Conservation (phyloP, 2,113 vertebrate species). For the Seriola rivoliana region DNA sequence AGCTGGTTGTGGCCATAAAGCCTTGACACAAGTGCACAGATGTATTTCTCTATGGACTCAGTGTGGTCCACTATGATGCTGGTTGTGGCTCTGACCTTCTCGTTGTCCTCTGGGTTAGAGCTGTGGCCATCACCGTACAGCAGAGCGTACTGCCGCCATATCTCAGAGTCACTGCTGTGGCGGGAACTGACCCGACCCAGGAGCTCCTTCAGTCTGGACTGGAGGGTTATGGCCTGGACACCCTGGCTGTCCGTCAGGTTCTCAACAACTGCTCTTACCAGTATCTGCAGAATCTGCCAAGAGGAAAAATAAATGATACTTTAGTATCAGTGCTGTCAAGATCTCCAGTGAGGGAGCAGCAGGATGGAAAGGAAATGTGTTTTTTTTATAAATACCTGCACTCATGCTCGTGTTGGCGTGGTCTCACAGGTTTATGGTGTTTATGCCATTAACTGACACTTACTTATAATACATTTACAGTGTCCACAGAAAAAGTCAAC, state of each 20-base stretch:
- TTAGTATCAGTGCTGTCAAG: background rate
- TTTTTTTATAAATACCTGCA: too few species aligned
- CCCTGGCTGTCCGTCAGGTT: slow-evolving; percentile 86
- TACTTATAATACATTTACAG: too few species aligned
- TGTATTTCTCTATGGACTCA: background rate
- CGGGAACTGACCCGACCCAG: slow-evolving; percentile 92
- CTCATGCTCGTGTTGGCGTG: too few species aligned
- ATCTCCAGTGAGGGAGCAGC: too few species aligned
- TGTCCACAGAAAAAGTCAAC: too few species aligned
- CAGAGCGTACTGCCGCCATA: slow-evolving; percentile 92
- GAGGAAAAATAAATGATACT: background rate
- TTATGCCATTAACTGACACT: too few species aligned
- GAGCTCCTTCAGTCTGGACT: slow-evolving; percentile 89
- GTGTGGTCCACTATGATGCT: background rate
- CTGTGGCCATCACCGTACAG: slow-evolving; percentile 89
- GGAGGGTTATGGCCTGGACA: slow-evolving; percentile 76
- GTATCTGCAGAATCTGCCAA: slow-evolving; percentile 90
- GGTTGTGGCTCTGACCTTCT: slow-evolving; percentile 86
- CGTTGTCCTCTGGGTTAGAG: slow-evolving; percentile 85
- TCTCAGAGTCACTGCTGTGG: slow-evolving; percentile 87
- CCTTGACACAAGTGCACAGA: too few species aligned
- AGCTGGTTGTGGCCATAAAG: too few species aligned
- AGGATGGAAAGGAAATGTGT: too few species aligned
- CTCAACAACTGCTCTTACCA: slow-evolving; percentile 88
- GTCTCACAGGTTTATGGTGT: too few species aligned